Percentiles rank a stretch among this genome's conserved stretches.
These are phyloP conservation scores for Rhagologus leucostigma DNA, from an alignment of 2,113 vertebrate species.

Conservation along the genomic window DNA sequence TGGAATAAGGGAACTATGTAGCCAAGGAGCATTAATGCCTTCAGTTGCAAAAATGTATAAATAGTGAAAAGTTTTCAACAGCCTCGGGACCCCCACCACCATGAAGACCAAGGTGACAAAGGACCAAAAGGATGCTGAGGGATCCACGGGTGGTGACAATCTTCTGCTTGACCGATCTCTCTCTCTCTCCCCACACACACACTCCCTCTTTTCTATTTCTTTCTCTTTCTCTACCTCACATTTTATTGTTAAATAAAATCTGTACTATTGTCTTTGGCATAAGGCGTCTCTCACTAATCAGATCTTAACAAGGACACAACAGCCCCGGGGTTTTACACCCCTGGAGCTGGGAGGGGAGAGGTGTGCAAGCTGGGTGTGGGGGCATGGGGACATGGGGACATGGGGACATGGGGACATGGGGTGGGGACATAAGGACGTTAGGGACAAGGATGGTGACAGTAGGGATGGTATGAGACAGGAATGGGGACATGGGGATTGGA, in stretches of 20 bases:
- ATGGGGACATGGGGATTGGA: background rate
- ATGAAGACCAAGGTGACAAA: background rate
- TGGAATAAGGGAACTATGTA: background rate
- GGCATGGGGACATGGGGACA: background rate
- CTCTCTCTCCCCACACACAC: accelerated
- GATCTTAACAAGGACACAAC: background rate
- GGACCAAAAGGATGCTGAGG: background rate
- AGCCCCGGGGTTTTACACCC: background rate
- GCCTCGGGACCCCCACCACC: background rate
- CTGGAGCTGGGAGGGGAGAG: background rate
- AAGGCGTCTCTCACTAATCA: background rate
- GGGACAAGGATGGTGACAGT: too few species aligned
- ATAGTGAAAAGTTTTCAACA: background rate
- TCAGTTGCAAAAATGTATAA: background rate
- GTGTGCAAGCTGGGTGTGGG: accelerated
- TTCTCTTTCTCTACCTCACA: background rate
- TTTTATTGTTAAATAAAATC: background rate
- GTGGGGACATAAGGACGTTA: background rate
- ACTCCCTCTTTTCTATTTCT: background rate
- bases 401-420: background rate
- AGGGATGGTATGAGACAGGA: background rate
- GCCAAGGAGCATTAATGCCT: background rate
- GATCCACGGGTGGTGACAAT: background rate
- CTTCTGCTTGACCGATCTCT: background rate
- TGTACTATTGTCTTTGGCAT: background rate